Evolutionary conservation across 2,113 vertebrate species (phyloP).

Genomic region (Mormyrus iriodes): DNA sequence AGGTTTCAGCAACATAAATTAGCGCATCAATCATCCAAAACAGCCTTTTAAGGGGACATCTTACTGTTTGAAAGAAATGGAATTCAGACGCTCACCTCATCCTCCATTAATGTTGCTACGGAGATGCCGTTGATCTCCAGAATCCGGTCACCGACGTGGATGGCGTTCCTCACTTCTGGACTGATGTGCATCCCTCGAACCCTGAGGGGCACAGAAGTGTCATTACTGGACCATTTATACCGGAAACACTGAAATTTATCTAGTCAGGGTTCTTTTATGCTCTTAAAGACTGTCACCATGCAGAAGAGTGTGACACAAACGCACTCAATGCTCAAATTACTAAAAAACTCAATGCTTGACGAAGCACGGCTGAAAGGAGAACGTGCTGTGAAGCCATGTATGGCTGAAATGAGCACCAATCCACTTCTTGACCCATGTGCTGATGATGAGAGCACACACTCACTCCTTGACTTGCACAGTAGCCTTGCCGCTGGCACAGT

Average conservation of each 20-base stretch:
- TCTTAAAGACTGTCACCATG: neutral
- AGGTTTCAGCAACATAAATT: neutral
- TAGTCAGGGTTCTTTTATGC: neutral
- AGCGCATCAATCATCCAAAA: neutral
- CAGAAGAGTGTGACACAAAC: neutral
- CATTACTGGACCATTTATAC: neutral
- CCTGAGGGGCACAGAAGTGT: conserved; percentile 51
- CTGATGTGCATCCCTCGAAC: conserved; percentile 88
- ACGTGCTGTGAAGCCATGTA: neutral
- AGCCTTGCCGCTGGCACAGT: conserved; percentile 68
- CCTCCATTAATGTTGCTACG: conserved; percentile 71
- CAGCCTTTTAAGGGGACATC: neutral
- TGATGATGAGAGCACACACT: conserved; percentile 51
- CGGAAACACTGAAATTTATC: neutral
- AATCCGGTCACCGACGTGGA: conserved; percentile 89
- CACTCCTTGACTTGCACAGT: conserved; percentile 90
- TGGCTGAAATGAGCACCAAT: neutral
- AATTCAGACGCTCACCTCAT: conserved; percentile 67
- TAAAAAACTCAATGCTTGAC: neutral
- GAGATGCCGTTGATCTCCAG: conserved; percentile 91
- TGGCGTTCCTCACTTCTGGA: conserved; percentile 82
- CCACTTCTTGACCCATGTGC: neutral
- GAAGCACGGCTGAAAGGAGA: neutral
- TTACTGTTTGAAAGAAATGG: neutral
- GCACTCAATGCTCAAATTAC: too few relatives aligned